Evolutionary conservation across 2,113 vertebrate species (phyloP).

Genomic region (Scomber scombrus): DNA sequence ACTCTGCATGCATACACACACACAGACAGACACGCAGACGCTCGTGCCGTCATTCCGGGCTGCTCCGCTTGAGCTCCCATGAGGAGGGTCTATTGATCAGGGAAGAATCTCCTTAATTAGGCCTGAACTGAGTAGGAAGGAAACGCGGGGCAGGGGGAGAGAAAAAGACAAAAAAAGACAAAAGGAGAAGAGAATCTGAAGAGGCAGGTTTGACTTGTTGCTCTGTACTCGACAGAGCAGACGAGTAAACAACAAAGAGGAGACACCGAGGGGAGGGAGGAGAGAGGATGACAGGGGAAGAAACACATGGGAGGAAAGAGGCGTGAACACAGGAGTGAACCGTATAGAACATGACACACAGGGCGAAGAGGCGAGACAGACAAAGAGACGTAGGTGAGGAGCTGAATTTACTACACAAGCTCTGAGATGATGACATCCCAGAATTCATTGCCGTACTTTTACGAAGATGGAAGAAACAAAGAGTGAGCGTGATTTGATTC

Average conservation of each 20-base stretch:
- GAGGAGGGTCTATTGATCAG: conserved; percentile 80
- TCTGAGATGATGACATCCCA: conserved; percentile 19
- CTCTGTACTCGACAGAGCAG: conserved; percentile 30
- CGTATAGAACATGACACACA: neutral
- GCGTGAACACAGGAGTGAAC: neutral
- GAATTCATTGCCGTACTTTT: conserved; percentile 37
- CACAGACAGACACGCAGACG: conserved; percentile 28
- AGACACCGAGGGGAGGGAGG: conserved; percentile 18
- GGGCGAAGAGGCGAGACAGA: neutral
- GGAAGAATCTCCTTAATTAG: conserved; percentile 81
- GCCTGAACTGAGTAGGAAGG: conserved; percentile 44
- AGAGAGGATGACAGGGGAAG: conserved; percentile 12
- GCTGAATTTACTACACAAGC: conserved; percentile 3
- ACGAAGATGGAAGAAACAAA: conserved; percentile 52
- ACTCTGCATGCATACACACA: conserved; percentile 30
- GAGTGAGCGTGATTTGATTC: conserved; percentile 68
- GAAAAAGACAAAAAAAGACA: conserved; percentile 12
- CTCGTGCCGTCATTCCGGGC: conserved; percentile 27
- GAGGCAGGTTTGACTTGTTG: conserved; percentile 60
- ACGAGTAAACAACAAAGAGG: conserved; percentile 40
- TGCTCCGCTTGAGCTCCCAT: conserved; percentile 44
- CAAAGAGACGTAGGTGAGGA: neutral
- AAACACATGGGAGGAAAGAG: conserved; percentile 13
- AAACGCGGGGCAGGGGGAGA: conserved; percentile 1
- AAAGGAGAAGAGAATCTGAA: conserved; percentile 24